Conservation (phyloP, 2,113 vertebrate genomes). For the Brachyistius frenatus region DNA sequence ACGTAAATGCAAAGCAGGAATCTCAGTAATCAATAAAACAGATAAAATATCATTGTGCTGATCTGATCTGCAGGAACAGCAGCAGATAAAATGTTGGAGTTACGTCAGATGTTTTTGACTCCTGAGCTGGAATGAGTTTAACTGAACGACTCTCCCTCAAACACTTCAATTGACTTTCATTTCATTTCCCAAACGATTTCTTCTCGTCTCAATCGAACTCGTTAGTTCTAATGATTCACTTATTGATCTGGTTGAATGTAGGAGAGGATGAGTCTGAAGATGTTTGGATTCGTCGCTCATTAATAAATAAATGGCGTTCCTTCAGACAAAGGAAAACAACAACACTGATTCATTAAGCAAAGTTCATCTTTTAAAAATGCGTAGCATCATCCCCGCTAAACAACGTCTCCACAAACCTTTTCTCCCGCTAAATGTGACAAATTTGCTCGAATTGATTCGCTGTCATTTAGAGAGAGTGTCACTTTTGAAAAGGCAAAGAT, state of each 20-base stretch:
- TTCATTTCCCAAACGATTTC: background rate
- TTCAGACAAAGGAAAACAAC: background rate
- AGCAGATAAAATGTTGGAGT: background rate
- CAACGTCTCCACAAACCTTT: background rate
- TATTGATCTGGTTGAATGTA: conserved; percentile 48
- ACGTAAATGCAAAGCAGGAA: too few species aligned
- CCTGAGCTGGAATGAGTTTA: too few species aligned
- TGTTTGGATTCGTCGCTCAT: conserved; percentile 53
- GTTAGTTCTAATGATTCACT: conserved; percentile 47
- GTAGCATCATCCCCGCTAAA: too few species aligned
- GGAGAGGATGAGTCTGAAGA: conserved; percentile 41
- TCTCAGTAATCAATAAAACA: too few species aligned
- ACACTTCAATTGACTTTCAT: conserved; percentile 39
- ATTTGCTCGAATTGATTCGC: conserved; percentile 17
- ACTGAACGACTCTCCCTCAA: too few species aligned
- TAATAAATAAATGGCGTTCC: conserved; percentile 56
- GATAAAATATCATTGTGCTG: too few species aligned
- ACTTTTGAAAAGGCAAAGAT: background rate
- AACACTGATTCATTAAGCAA: background rate
- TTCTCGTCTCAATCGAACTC: background rate
- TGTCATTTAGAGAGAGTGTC: background rate
- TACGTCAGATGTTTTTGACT: background rate
- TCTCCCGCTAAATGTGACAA: conserved; percentile 17
- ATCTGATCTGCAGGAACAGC: background rate
- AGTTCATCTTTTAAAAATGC: background rate